Conservation (phyloP, 2,888 invertebrate species). For the Nycteola revayana region DNA sequence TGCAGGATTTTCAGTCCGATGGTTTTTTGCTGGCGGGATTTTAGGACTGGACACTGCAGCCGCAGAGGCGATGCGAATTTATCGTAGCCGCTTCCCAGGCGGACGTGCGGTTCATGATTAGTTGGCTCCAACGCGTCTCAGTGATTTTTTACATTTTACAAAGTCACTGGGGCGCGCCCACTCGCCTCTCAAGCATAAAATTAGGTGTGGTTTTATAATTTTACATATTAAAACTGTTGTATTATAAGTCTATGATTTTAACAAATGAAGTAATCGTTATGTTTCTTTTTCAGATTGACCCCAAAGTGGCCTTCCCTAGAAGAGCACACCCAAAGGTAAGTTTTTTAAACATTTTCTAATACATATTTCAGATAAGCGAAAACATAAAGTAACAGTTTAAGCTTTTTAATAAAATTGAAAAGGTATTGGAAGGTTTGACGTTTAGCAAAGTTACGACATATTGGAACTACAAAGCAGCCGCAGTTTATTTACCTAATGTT, state of each 20-base stretch:
- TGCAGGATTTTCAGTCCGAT: constrained; percentile 73
- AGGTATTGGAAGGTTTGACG: constrained; percentile 54
- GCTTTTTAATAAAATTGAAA: constrained; percentile 62
- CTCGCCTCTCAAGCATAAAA: constrained; percentile 16
- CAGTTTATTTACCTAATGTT: constrained; percentile 76
- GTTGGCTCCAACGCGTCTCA: constrained; percentile 51
- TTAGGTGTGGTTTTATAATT: too few species aligned
- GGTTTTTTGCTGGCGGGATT: constrained; percentile 74
- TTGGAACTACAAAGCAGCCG: constrained; percentile 57
- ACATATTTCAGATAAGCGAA: too few species aligned
- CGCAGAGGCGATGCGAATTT: constrained; percentile 66
- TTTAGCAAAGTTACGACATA: constrained; percentile 60
- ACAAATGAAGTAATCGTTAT: constrained; percentile 27
- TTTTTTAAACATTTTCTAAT: constrained; percentile 43
- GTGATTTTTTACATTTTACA: constrained; percentile 45
- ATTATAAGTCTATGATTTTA: too few species aligned
- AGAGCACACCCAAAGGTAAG: constrained; percentile 99
- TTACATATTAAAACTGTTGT: too few species aligned
- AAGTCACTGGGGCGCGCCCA: constrained; percentile 10
- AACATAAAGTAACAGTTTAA: constrained; percentile 60
- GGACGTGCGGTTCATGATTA: constrained; percentile 68
- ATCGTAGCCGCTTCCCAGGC: constrained; percentile 54
- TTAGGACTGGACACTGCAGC: constrained; percentile 64
- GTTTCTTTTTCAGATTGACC: constrained; percentile 95
- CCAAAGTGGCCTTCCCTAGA: constrained; percentile 99